Conservation (phyloP, 2,113 vertebrate genomes). For the Corvus hawaiiensis region DNA sequence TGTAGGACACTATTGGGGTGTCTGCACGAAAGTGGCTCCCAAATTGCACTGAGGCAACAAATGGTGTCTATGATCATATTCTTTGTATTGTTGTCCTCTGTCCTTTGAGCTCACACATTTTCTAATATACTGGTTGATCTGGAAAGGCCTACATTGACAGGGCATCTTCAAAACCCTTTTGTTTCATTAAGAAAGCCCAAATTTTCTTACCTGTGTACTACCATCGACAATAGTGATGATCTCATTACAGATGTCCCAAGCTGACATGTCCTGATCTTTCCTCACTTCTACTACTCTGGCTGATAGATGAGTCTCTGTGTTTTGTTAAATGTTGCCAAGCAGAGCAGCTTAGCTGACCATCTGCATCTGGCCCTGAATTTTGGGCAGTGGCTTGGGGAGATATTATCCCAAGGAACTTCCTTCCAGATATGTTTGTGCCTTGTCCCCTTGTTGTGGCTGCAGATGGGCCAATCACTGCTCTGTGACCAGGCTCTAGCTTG, state of each 20-base stretch:
- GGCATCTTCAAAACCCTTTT: background rate
- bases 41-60: background rate
- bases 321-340: background rate
- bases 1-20: background rate
- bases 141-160: background rate
- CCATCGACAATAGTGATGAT: fast-evolving
- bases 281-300: background rate
- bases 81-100: background rate
- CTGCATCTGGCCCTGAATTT: background rate
- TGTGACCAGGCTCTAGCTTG: background rate
- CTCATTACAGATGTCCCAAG: background rate
- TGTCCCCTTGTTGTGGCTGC: background rate
- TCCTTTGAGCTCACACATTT: background rate
- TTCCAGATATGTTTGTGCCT: background rate
- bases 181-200: background rate
- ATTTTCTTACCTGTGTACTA: background rate
- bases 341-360: background rate
- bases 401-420: background rate
- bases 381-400: background rate
- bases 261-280: background rate
- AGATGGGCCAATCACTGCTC: background rate
- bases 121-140: background rate
- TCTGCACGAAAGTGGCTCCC: background rate
- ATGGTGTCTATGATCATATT: background rate
- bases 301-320: background rate